Evolutionary conservation across 2,888 invertebrate species (phyloP).

Genomic region (Latheticus oryzae): DNA sequence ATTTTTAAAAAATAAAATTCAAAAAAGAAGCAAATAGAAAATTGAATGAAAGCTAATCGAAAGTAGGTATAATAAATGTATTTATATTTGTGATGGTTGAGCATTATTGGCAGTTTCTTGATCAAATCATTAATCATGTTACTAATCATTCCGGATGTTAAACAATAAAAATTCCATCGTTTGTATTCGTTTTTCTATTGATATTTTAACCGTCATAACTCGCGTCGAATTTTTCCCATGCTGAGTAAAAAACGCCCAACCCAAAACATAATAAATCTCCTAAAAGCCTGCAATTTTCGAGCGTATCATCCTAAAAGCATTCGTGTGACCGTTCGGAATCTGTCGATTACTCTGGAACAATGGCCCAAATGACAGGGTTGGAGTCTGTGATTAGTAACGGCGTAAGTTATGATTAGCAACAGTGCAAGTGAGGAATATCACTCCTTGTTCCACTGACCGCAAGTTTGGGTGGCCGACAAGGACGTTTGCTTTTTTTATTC

Average conservation of each 20-base stretch:
- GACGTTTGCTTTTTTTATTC: constrained; percentile 35
- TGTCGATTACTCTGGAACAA: constrained; percentile 47
- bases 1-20: too few relatives aligned
- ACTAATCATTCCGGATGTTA: constrained; percentile 27
- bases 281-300: constrained; percentile 48
- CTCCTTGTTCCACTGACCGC: constrained; percentile 48
- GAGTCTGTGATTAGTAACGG: constrained; percentile 35
- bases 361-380: constrained; percentile 51
- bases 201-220: constrained; percentile 2
- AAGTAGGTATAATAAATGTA: too few relatives aligned
- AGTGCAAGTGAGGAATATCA: constrained; percentile 53
- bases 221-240: constrained; percentile 37
- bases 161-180: constrained; percentile 21
- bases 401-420: constrained; percentile 51
- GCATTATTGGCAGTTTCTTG: constrained; percentile 11
- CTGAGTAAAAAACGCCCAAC: constrained; percentile 27
- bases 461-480: constrained; percentile 50
- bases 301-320: constrained; percentile 49
- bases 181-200: constrained; percentile 11
- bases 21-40: too few relatives aligned
- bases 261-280: constrained; percentile 48
- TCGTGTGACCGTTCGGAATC: constrained; percentile 40
- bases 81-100: too few relatives aligned
- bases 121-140: constrained; percentile 30
- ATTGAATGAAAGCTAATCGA: constrained; percentile 5